Conservation (phyloP, 2,888 invertebrate species). For the Itoplectis maculator region DNA sequence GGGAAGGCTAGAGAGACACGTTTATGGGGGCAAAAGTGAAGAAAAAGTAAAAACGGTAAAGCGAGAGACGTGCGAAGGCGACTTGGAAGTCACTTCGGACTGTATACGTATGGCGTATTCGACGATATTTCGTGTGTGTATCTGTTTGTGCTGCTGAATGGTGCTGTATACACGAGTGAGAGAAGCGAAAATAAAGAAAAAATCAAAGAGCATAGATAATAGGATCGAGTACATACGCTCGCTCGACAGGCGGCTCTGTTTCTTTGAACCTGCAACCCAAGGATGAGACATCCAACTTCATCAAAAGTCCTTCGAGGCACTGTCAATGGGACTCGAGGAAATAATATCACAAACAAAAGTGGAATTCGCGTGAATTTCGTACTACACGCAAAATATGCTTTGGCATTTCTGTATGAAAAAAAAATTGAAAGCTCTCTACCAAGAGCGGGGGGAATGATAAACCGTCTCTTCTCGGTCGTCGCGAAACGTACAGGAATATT, state of each 20-base stretch:
- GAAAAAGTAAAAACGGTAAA: constrained; percentile 22
- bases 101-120: constrained; percentile 12
- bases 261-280: constrained; percentile 93
- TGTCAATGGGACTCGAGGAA: constrained; percentile 23
- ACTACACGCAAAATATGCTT: neutral
- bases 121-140: constrained; percentile 12
- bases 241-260: constrained; percentile 92
- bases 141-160: constrained; percentile 46
- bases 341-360: constrained; percentile 26
- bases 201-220: constrained; percentile 79
- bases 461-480: too few species aligned
- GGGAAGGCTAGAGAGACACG: constrained; percentile 1
- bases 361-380: neutral
- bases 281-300: constrained; percentile 78
- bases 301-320: constrained; percentile 34
- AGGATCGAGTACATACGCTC: constrained; percentile 91
- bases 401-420: neutral
- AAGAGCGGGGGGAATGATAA: neutral
- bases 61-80: constrained; percentile 21
- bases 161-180: constrained; percentile 53
- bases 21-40: neutral
- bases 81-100: neutral
- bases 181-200: constrained; percentile 68
- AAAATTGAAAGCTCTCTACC: neutral
- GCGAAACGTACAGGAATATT: neutral